Percentiles rank a stretch among this genome's conserved stretches.
Evolutionary conservation across 2,113 vertebrate genomes (phyloP).

Genomic region (Hydrolagus affinis): DNA sequence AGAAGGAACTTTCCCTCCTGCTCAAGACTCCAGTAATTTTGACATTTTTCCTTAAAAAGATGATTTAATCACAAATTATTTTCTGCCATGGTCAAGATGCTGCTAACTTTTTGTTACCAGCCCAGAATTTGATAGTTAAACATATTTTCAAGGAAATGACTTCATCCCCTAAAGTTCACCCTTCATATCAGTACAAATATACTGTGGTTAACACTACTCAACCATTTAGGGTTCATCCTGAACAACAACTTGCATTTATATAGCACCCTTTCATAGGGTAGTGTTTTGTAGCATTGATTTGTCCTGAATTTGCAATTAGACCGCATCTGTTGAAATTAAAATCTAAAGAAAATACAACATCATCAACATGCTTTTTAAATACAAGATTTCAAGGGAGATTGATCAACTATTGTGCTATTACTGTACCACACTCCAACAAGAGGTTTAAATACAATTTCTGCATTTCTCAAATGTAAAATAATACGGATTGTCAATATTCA

Average conservation of each 20-base stretch:
- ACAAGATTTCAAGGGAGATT: neutral
- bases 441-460: neutral
- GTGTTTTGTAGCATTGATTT: too few relatives aligned
- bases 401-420: neutral
- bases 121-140: neutral
- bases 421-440: neutral
- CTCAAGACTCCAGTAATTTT: conserved; percentile 5
- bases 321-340: too few relatives aligned
- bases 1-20: neutral
- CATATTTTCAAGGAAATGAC: neutral
- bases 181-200: neutral
- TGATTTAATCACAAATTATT: neutral
- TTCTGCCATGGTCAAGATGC: neutral
- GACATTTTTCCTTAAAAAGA: neutral
- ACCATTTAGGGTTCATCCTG: too few relatives aligned
- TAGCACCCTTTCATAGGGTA: too few relatives aligned
- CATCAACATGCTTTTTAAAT: too few relatives aligned
- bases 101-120: neutral
- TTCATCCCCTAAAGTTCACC: neutral
- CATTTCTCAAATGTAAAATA: neutral
- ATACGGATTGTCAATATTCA: neutral
- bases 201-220: neutral
- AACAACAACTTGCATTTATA: too few relatives aligned
- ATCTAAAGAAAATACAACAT: too few relatives aligned
- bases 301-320: too few relatives aligned